phyloP scores from a whole-genome alignment of 64 coral and sea anemone genomes.

The Anthopleura sola region DNA sequence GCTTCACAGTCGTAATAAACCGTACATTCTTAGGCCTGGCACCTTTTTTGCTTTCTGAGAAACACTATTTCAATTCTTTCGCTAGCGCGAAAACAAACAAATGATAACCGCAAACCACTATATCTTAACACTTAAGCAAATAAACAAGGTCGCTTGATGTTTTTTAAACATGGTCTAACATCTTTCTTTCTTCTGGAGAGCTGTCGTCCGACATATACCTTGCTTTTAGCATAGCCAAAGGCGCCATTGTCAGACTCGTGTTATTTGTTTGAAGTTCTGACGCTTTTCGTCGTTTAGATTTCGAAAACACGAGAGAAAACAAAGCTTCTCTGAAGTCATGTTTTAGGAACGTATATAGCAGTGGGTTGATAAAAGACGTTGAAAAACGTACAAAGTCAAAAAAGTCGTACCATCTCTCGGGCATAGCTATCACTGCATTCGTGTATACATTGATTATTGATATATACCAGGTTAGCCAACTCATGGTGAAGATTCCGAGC shows the following conservation, averaged over 20 bases:
- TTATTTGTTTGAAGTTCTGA: background rate
- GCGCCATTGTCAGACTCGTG: background rate
- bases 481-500: constrained; percentile 58
- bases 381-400: constrained; percentile 76
- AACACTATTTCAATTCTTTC: no score
- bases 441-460: constrained; percentile 22
- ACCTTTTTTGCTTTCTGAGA: no score
- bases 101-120: background rate
- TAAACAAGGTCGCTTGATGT: background rate
- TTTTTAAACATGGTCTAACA: background rate
- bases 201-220: background rate
- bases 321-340: constrained; percentile 59
- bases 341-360: constrained; percentile 74
- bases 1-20: no score
- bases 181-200: background rate
- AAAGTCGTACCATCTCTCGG: constrained; percentile 28
- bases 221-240: background rate
- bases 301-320: background rate
- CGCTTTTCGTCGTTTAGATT: background rate
- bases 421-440: constrained; percentile 17
- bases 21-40: no score
- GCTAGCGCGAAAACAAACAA: background rate
- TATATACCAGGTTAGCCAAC: constrained; percentile 73
- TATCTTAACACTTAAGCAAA: background rate
- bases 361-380: constrained; percentile 59